phyloP scores from a whole-genome alignment of 2,113 vertebrate species.

The Miniopterus natalensis region DNA sequence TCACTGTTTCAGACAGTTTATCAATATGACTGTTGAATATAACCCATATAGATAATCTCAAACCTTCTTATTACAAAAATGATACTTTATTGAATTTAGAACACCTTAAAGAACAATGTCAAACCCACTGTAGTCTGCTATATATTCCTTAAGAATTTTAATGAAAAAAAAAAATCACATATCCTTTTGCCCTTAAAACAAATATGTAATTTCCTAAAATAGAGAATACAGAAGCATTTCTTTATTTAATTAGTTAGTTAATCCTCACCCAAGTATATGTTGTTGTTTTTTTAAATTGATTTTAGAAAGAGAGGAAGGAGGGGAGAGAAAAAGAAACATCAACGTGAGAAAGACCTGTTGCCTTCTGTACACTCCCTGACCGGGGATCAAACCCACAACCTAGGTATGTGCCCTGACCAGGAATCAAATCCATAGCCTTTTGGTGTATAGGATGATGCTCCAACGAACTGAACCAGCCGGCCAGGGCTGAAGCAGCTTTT shows the following conservation, averaged over 20 bases:
- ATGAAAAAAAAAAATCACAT: neutral
- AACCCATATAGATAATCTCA: neutral
- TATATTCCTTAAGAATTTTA: constrained; percentile 13
- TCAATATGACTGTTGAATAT: neutral
- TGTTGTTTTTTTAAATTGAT: neutral
- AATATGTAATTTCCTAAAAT: constrained; percentile 65
- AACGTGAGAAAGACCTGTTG: neutral
- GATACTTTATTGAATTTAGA: neutral
- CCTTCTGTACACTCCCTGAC: neutral
- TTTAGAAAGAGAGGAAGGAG: neutral
- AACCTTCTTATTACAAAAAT: neutral
- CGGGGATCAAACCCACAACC: neutral
- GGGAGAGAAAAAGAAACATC: neutral
- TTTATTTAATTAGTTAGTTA: neutral
- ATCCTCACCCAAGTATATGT: neutral
- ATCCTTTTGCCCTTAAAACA: constrained; percentile 61
- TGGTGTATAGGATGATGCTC: neutral
- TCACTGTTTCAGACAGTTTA: neutral
- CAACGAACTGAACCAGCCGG: neutral
- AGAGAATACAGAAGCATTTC: constrained; percentile 54
- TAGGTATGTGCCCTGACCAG: neutral
- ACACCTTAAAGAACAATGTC: constrained; percentile 47
- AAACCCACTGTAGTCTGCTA: neutral
- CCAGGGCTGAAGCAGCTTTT: constrained; percentile 37
- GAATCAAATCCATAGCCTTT: neutral